Evolutionary conservation across 2,888 invertebrate species (phyloP).

Genomic region (Drosophila fulvimacula): DNA sequence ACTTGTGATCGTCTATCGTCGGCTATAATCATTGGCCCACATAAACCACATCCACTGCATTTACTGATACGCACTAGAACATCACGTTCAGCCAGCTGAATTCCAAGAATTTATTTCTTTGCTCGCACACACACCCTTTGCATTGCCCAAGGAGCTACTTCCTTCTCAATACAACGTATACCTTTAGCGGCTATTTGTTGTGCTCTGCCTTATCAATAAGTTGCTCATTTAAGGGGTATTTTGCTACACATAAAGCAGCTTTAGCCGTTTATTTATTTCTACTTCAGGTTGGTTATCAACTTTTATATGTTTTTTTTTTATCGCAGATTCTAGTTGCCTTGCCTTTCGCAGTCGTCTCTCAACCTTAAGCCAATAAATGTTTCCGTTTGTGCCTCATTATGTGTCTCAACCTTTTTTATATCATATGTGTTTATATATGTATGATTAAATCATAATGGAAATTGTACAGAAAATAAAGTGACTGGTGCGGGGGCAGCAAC

Average conservation of each 20-base stretch:
- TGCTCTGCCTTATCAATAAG: not conserved
- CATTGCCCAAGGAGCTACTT: not conserved
- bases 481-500: constrained; percentile 72
- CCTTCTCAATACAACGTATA: not conserved
- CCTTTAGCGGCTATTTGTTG: not conserved
- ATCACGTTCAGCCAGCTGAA: constrained; percentile 56
- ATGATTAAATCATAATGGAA: constrained; percentile 15
- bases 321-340: constrained; percentile 1
- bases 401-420: constrained; percentile 9
- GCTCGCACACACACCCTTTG: constrained; percentile 34
- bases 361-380: constrained; percentile 55
- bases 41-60: constrained; percentile 26
- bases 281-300: constrained; percentile 15
- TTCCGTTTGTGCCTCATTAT: constrained; percentile 31
- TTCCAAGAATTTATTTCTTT: constrained; percentile 61
- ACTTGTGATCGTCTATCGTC: constrained; percentile 5
- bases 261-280: not conserved
- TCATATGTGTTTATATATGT: constrained; percentile 4
- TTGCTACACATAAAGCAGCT: no score
- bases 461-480: constrained; percentile 24
- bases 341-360: not conserved
- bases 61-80: constrained; percentile 29
- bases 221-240: not conserved
- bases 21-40: constrained; percentile 55
- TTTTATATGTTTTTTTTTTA: constrained; percentile 8